Conservation (phyloP, 2,888 invertebrate species). For the Ennomos erosarius region DNA sequence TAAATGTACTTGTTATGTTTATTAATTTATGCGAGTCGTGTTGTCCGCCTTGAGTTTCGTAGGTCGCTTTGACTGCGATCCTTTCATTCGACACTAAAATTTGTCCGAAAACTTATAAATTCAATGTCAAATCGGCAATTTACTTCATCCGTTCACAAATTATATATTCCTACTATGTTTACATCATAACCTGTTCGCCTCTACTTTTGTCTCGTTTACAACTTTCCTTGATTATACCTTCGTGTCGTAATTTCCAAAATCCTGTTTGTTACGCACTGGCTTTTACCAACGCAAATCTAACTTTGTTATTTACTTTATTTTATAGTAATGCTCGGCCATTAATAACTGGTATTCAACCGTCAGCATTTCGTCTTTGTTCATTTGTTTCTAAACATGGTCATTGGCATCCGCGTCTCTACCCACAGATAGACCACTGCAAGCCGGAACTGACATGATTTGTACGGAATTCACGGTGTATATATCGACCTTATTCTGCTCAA, state of each 20-base stretch:
- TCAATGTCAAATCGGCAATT: slow-evolving; percentile 41
- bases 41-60: slow-evolving; percentile 52
- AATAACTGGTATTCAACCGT: not conserved
- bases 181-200: slow-evolving; percentile 28
- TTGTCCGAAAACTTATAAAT: slow-evolving; percentile 29
- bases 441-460: slow-evolving; percentile 51
- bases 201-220: slow-evolving; percentile 25
- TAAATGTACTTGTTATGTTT: slow-evolving; percentile 48
- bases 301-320: slow-evolving; percentile 15
- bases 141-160: slow-evolving; percentile 25
- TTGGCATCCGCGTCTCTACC: slow-evolving; percentile 19
- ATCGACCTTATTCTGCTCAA: slow-evolving; percentile 37
- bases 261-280: slow-evolving; percentile 28
- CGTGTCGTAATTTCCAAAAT: slow-evolving; percentile 32
- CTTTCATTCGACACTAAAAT: slow-evolving; percentile 47
- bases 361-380: not conserved
- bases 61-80: slow-evolving; percentile 42
- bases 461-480: slow-evolving; percentile 47
- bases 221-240: slow-evolving; percentile 31
- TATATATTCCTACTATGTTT: slow-evolving; percentile 25
- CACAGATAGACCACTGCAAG: slow-evolving; percentile 34
- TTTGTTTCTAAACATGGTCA: slow-evolving; percentile 15
- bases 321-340: not conserved
- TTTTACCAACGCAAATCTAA: slow-evolving; percentile 8
- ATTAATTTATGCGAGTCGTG: slow-evolving; percentile 47